Evolutionary conservation across 2,888 invertebrate genomes (phyloP).

Genomic region (Melieria omissa): DNA sequence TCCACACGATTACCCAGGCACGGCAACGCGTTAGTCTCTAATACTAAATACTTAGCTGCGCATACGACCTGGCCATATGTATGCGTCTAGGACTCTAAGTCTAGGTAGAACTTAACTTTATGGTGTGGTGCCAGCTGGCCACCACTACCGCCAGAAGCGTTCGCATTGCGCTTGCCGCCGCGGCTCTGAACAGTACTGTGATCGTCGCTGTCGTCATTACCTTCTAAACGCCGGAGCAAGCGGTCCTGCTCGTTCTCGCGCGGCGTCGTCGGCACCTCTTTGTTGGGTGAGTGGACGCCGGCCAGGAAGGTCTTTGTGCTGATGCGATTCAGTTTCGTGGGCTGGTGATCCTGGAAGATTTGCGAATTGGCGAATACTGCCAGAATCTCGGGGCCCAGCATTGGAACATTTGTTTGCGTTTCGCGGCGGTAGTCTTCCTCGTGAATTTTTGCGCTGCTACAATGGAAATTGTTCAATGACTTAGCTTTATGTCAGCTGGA

Average conservation of each 20-base stretch:
- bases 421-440: conserved; percentile 67
- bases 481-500: background rate
- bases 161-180: conserved; percentile 50
- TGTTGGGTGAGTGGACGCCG: conserved; percentile 61
- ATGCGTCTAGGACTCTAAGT: conserved; percentile 33
- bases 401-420: conserved; percentile 66
- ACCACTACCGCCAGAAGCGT: conserved; percentile 51
- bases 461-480: conserved; percentile 2
- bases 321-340: conserved; percentile 63
- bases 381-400: conserved; percentile 66
- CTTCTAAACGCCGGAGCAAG: conserved; percentile 65
- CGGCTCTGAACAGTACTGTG: conserved; percentile 40
- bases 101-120: conserved; percentile 63
- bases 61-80: no score
- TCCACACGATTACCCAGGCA: no score
- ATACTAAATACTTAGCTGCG: no score
- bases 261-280: conserved; percentile 60
- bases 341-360: conserved; percentile 67
- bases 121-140: conserved; percentile 48
- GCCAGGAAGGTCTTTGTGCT: conserved; percentile 60
- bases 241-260: conserved; percentile 63
- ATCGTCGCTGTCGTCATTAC: conserved; percentile 56
- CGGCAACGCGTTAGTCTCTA: no score
- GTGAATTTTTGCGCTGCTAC: conserved; percentile 63
- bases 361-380: conserved; percentile 67